A percentile compares a stretch with the other conserved stretches of the same genome.
phyloP scores from a whole-genome alignment of 2,888 invertebrate genomes.

The Drosophila neoperkinsi region DNA sequence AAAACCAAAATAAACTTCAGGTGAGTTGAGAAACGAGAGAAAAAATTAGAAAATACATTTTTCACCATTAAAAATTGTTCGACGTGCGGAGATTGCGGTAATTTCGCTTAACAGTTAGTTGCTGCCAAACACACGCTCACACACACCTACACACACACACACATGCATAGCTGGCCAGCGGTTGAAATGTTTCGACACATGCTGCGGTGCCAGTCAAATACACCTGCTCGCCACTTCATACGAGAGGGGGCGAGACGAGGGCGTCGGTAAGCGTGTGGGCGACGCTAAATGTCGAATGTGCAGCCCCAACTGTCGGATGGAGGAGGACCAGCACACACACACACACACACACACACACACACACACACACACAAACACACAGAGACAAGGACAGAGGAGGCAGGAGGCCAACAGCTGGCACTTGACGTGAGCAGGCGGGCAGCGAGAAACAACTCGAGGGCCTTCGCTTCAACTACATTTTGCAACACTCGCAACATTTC shows the following conservation, averaged over 20 bases:
- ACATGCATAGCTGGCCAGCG: constrained; percentile 35
- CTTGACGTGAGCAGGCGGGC: constrained; percentile 79
- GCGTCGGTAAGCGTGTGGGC: constrained; percentile 60
- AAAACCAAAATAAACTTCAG: constrained; percentile 67
- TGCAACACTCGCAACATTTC: constrained; percentile 53
- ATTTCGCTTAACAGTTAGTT: constrained; percentile 80
- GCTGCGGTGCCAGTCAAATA: constrained; percentile 72
- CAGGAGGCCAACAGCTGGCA: constrained; percentile 71
- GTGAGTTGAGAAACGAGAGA: constrained; percentile 3
- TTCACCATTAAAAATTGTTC: constrained; percentile 78
- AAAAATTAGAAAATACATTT: constrained; percentile 78
- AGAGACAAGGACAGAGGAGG: constrained; percentile 17
- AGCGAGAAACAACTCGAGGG: constrained; percentile 75
- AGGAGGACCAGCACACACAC: constrained; percentile 25
- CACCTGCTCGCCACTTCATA: constrained; percentile 58
- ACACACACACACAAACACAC: constrained; percentile 8
- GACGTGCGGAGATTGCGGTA: constrained; percentile 80
- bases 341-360: constrained; percentile 13
- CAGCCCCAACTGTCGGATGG: constrained; percentile 59
- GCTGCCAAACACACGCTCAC: constrained; percentile 30
- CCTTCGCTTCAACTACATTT: constrained; percentile 69
- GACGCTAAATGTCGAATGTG: constrained; percentile 72
- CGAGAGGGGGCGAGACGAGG: constrained; percentile 5
- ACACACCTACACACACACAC: constrained; percentile 10
- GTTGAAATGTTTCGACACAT: constrained; percentile 70